Conservation (phyloP, 2,113 vertebrate species). For the Pelmatolapia mariae region DNA sequence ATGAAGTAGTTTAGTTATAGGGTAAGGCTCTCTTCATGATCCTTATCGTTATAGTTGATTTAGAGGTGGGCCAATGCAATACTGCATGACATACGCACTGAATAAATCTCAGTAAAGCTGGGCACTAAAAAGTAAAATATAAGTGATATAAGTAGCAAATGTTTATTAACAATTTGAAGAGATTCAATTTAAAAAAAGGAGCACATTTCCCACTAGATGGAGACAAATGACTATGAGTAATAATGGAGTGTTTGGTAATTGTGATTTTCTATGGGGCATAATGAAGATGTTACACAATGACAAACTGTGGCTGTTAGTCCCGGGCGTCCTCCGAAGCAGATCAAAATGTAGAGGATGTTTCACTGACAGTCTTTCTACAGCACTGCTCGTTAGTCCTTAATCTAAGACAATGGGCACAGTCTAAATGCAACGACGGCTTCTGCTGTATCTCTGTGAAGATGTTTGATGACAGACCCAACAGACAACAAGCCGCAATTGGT, state of each 20-base stretch:
- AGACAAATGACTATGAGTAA: constrained; percentile 31
- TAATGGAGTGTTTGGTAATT: neutral
- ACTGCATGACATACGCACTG: neutral
- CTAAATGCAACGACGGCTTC: neutral
- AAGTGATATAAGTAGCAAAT: neutral
- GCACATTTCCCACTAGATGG: constrained; percentile 55
- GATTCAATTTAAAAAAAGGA: neutral
- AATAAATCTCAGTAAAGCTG: neutral
- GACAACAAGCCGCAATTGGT: neutral
- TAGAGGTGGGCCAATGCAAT: neutral
- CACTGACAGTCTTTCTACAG: neutral
- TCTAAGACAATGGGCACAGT: neutral
- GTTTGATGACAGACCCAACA: neutral
- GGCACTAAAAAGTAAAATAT: neutral
- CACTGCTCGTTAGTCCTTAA: neutral
- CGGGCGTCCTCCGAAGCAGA: constrained; percentile 20
- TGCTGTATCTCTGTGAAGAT: neutral
- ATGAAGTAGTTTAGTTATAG: neutral
- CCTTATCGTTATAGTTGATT: neutral
- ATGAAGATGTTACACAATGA: constrained; percentile 46
- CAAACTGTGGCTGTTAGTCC: constrained; percentile 18
- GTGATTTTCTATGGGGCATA: constrained; percentile 10
- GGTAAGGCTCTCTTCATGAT: neutral
- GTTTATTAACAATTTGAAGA: neutral
- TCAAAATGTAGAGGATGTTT: neutral